A percentile compares a stretch with the other conserved stretches of the same genome.
Conservation (phyloP, 2,888 invertebrate genomes). For the Idaea aversata region DNA sequence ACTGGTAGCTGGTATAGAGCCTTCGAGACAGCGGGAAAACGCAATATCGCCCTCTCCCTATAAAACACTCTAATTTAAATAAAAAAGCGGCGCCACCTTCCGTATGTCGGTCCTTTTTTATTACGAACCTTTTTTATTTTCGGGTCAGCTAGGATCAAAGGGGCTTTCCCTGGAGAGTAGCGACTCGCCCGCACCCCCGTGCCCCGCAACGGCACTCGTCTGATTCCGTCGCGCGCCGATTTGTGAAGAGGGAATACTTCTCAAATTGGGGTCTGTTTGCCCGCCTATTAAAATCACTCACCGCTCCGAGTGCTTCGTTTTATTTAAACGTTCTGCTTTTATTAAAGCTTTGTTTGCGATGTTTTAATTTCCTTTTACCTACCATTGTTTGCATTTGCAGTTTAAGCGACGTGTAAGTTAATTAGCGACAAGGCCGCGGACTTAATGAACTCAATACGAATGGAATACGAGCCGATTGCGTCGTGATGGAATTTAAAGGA, state of each 20-base stretch:
- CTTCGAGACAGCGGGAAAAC: slow-evolving; percentile 74
- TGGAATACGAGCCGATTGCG: slow-evolving; percentile 25
- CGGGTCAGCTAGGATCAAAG: slow-evolving; percentile 80
- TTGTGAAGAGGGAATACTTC: slow-evolving; percentile 77
- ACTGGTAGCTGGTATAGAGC: slow-evolving; percentile 60
- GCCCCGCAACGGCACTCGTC: slow-evolving; percentile 47
- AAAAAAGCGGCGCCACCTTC: slow-evolving; percentile 80
- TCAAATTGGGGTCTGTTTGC: slow-evolving; percentile 74
- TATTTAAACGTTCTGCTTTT: slow-evolving; percentile 50
- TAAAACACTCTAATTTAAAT: slow-evolving; percentile 81
- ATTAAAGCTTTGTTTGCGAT: slow-evolving; percentile 42
- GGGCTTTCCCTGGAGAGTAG: slow-evolving; percentile 70
- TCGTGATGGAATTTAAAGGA: slow-evolving; percentile 36
- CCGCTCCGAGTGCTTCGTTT: slow-evolving; percentile 53
- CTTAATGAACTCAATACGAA: slow-evolving; percentile 27
- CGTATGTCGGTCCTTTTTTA: slow-evolving; percentile 80
- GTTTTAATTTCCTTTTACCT: slow-evolving; percentile 35
- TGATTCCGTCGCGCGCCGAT: slow-evolving; percentile 74
- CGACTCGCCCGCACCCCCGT: slow-evolving; percentile 36
- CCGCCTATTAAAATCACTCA: slow-evolving; percentile 77
- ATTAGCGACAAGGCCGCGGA: slow-evolving; percentile 28
- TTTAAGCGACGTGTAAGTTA: slow-evolving; percentile 29
- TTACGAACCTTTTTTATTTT: slow-evolving; percentile 80
- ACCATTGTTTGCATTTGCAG: slow-evolving; percentile 29
- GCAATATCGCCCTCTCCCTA: slow-evolving; percentile 78